A percentile compares a stretch with the other conserved stretches of the same genome.
phyloP scores from a whole-genome alignment of 2,797 vertebrate species.

The Oceanodroma leucorhoa region DNA sequence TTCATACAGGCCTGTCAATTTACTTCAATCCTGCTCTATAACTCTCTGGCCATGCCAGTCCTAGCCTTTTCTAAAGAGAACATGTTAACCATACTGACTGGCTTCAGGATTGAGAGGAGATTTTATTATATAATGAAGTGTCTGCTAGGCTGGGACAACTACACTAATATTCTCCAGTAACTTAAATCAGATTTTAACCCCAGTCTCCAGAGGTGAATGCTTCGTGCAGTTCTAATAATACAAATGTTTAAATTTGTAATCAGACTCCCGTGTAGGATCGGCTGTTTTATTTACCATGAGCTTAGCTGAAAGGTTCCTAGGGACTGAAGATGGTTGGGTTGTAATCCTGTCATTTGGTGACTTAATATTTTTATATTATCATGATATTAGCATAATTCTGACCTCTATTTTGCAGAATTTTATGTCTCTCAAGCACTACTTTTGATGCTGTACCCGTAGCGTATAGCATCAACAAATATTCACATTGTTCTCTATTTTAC shows the following conservation, averaged over 20 bases:
- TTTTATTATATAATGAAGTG: slow-evolving; percentile 3
- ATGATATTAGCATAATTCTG: slow-evolving; percentile 77
- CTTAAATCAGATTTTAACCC: slow-evolving; percentile 72
- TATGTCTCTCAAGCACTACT: slow-evolving; percentile 70
- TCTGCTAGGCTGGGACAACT: not conserved
- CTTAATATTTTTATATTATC: slow-evolving; percentile 78
- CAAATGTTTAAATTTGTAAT: slow-evolving; percentile 75
- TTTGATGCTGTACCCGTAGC: slow-evolving; percentile 51
- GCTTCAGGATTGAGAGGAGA: not conserved
- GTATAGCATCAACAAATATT: slow-evolving; percentile 71
- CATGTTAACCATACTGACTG: not conserved
- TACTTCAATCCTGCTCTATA: not conserved
- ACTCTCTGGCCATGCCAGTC: not conserved
- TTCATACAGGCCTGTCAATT: not conserved
- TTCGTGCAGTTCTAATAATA: slow-evolving; percentile 69
- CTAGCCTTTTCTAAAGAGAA: not conserved
- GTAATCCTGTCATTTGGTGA: slow-evolving; percentile 79
- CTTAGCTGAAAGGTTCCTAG: slow-evolving; percentile 65
- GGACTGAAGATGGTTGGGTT: slow-evolving; percentile 65
- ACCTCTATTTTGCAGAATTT: slow-evolving; percentile 74
- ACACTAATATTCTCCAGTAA: slow-evolving; percentile 26
- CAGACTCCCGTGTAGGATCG: slow-evolving; percentile 54
- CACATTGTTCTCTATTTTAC: slow-evolving; percentile 67
- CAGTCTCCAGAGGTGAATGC: slow-evolving; percentile 57
- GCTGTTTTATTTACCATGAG: slow-evolving; percentile 72